Base-by-base conservation (phyloP, 2,888 invertebrate genomes). In the Seira sanloemensis region DNA sequence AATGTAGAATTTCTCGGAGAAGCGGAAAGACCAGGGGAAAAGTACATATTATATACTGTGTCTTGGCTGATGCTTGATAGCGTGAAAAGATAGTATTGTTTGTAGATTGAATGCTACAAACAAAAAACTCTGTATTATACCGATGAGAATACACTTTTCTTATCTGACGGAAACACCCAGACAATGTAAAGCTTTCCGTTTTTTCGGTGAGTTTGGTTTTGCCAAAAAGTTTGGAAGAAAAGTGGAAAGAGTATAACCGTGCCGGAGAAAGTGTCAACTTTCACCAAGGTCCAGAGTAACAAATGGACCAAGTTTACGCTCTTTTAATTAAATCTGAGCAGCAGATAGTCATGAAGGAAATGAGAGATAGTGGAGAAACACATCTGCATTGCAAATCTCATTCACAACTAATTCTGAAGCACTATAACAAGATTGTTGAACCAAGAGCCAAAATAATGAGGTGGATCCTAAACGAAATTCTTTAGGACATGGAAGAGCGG, bases 301-400 rank as follows among this genome's bases (percentile, higher is more conserved):
- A 82, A 82, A 82, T 82, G 82, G 82, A 82, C 82, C 76, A 77
- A 82, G 82, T 82, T 82, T 76, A 77, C 76, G 76, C 71, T 82
- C 82, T 76, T 82, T 82, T 82, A 82, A 82, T 82, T 82, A 82
- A 82, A 82, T 82, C 82, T 77, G 72, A 23, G 82, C 62, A 77
- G 37, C 58, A 82, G 82, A 82, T 82, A 82, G 69, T 77, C 82
- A 72, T 82, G 82, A 72, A 76, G 77, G 81, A 82, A 77, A 77
- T 77, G 66, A 73, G 81, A 69, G 82, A 82, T 77, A 77, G 77
- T 18, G 37, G 72, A 76, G 50, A 77, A 72, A 69, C 82, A 76
- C 82, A 82, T 82, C 82, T 82, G 82, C 76, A 82, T 72, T 82
- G 82, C 82, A 82, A 82, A 82, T 82, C 82, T 82, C 82, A 82